Conservation (phyloP, 2,797 vertebrate genomes). For the Anguilla obscura region DNA sequence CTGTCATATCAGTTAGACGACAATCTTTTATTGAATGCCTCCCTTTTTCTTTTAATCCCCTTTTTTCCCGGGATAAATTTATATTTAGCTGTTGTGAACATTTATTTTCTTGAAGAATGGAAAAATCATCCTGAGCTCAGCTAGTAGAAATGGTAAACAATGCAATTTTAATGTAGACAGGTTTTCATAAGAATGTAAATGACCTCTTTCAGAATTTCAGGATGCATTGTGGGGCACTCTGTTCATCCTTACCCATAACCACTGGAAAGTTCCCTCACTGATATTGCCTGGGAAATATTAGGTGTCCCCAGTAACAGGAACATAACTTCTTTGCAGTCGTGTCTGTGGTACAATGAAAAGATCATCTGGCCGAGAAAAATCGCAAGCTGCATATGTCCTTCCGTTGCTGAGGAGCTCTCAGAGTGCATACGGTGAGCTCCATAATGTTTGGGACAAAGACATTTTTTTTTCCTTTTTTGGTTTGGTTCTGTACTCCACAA, state of each 20-base stretch:
- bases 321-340: neutral
- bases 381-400: slow-evolving; percentile 5
- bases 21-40: neutral
- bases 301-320: neutral
- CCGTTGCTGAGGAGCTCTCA: neutral
- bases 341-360: neutral
- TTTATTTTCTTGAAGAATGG: neutral
- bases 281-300: neutral
- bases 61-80: too few species aligned
- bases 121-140: neutral
- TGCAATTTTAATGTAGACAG: neutral
- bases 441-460: too few species aligned
- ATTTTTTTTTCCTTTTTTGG: too few species aligned
- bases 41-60: neutral
- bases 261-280: neutral
- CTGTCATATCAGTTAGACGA: neutral
- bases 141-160: neutral
- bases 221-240: neutral
- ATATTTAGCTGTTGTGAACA: too few species aligned
- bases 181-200: neutral
- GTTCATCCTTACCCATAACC: neutral
- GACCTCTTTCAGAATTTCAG: neutral
- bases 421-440: neutral
- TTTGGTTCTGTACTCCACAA: too few species aligned
- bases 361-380: slow-evolving; percentile 3